A percentile compares a stretch with the other conserved stretches of the same genome.
phyloP scores from a whole-genome alignment of 2,888 invertebrate species.

The Drosophila heteroneura region DNA sequence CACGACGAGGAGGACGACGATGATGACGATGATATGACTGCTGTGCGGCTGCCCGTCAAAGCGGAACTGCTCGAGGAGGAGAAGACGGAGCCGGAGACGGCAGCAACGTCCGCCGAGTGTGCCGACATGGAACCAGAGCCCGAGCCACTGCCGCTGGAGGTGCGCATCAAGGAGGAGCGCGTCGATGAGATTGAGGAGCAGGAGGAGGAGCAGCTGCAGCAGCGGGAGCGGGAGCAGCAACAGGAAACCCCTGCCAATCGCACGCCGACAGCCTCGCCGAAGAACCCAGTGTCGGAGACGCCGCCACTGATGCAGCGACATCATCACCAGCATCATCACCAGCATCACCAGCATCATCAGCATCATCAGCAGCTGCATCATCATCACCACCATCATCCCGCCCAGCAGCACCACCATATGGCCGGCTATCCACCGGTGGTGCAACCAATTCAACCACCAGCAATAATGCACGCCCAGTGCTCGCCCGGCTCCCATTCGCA shows the following conservation, averaged over 20 bases:
- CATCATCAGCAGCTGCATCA: constrained; percentile 34
- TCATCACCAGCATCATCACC: constrained; percentile 42
- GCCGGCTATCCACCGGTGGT: constrained; percentile 84
- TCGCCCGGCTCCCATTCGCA: constrained; percentile 85
- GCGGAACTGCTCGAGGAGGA: constrained; percentile 70
- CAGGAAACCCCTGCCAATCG: not conserved
- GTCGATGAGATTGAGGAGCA: constrained; percentile 64
- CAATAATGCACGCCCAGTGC: constrained; percentile 84
- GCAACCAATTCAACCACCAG: constrained; percentile 84
- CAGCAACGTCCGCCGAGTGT: not conserved
- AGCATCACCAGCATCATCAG: constrained; percentile 33
- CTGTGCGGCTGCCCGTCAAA: constrained; percentile 57
- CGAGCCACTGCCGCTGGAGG: constrained; percentile 65
- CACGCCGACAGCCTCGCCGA: constrained; percentile 30
- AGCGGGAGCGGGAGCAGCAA: constrained; percentile 19
- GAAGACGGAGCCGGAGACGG: constrained; percentile 2
- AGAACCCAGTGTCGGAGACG: constrained; percentile 3
- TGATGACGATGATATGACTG: constrained; percentile 20
- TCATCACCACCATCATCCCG: constrained; percentile 26
- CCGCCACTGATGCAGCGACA: constrained; percentile 37
- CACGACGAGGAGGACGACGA: constrained; percentile 42
- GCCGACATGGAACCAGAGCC: constrained; percentile 43
- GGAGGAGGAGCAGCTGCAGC: constrained; percentile 23
- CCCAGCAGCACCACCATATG: constrained; percentile 6
- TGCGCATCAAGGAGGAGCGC: constrained; percentile 83